phyloP scores from a whole-genome alignment of 2,888 invertebrate species.

The Lymantria monacha region DNA sequence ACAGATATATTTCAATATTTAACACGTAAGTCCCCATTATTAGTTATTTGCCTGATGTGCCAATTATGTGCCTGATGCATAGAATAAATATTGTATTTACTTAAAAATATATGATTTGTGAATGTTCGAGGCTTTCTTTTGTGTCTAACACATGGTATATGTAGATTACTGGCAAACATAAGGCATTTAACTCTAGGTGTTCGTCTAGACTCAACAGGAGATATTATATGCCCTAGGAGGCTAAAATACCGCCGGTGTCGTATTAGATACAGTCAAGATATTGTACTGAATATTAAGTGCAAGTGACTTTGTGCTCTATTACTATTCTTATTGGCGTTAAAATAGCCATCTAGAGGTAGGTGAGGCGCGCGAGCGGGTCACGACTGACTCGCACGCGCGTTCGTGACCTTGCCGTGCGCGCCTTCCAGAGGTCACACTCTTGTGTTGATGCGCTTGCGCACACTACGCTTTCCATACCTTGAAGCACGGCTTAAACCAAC shows the following conservation, averaged over 20 bases:
- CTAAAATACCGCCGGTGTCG: constrained; percentile 39
- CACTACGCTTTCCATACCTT: constrained; percentile 55
- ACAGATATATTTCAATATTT: too few species aligned
- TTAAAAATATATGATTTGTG: too few species aligned
- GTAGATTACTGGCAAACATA: not conserved
- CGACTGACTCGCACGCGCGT: constrained; percentile 79
- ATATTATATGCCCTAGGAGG: constrained; percentile 45
- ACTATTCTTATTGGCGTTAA: constrained; percentile 53
- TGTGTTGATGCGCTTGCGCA: constrained; percentile 68
- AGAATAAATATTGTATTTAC: too few species aligned
- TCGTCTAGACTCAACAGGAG: constrained; percentile 48
- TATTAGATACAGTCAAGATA: constrained; percentile 57
- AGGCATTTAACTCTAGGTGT: constrained; percentile 34
- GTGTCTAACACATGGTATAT: too few species aligned
- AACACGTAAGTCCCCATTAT: too few species aligned
- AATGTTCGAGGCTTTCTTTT: too few species aligned
- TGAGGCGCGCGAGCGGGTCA: constrained; percentile 77
- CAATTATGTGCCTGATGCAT: too few species aligned
- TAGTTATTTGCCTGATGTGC: too few species aligned
- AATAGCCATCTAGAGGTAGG: constrained; percentile 48
- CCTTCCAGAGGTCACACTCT: constrained; percentile 74
- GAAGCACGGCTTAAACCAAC: constrained; percentile 26
- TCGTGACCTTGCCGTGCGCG: constrained; percentile 81
- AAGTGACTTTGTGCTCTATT: constrained; percentile 67
- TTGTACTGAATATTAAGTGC: constrained; percentile 43